Evolutionary conservation across 2,888 invertebrate genomes (phyloP).

Genomic region (Drosophila mimetica): DNA sequence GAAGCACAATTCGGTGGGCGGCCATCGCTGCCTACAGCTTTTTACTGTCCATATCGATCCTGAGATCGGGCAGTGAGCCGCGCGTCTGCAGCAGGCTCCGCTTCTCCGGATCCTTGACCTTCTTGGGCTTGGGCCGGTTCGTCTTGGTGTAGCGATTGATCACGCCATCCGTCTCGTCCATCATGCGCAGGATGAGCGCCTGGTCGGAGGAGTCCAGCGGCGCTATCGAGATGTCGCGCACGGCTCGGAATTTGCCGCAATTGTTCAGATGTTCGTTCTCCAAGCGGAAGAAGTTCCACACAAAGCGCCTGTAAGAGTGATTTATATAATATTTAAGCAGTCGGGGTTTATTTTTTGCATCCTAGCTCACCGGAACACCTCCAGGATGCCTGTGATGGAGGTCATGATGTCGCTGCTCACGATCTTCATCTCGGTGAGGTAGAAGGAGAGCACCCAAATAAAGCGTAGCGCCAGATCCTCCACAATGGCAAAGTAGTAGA

Average conservation of each 20-base stretch:
- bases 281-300: constrained; percentile 99
- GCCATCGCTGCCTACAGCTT: constrained; percentile 67
- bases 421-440: constrained; percentile 91
- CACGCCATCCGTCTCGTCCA: constrained; percentile 97
- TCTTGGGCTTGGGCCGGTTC: constrained; percentile 86
- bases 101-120: constrained; percentile 87
- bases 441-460: constrained; percentile 95
- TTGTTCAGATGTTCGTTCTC: constrained; percentile 99
- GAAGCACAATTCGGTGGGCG: constrained; percentile 23
- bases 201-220: constrained; percentile 97
- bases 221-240: constrained; percentile 97
- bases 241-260: constrained; percentile 99
- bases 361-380: constrained; percentile 91
- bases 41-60: constrained; percentile 82
- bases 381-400: constrained; percentile 92
- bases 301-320: constrained; percentile 89
- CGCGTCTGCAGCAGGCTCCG: constrained; percentile 85
- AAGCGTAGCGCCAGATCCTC: constrained; percentile 97
- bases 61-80: constrained; percentile 82
- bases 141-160: constrained; percentile 88
- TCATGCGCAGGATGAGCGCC: constrained; percentile 94
- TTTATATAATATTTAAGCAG: background rate
- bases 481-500: constrained; percentile 97
- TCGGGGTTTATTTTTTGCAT: too few species aligned
- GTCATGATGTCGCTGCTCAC: constrained; percentile 92